Percentiles rank a stretch among this genome's conserved stretches.
Evolutionary conservation across 2,888 invertebrate genomes (phyloP).

Genomic region (Desoria tigrina): DNA sequence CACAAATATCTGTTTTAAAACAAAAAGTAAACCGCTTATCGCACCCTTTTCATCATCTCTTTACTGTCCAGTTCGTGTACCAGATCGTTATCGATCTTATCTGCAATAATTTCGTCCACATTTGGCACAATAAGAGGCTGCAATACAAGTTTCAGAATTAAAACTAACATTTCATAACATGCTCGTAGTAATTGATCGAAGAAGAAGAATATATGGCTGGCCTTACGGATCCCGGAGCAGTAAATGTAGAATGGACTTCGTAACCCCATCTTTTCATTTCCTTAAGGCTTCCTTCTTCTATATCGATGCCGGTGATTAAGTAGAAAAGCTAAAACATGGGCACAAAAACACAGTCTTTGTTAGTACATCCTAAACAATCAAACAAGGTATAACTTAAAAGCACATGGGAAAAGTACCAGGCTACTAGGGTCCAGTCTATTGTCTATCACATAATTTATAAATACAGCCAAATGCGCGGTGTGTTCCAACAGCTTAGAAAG

Average conservation of each 20-base stretch:
- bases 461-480: constrained; percentile 88
- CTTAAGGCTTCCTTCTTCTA: constrained; percentile 75
- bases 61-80: constrained; percentile 84
- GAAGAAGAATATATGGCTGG: constrained; percentile 19
- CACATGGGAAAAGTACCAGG: constrained; percentile 61
- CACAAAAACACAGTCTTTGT: constrained; percentile 38
- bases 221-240: constrained; percentile 83
- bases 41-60: constrained; percentile 78
- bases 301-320: constrained; percentile 84
- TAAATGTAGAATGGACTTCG: constrained; percentile 95
- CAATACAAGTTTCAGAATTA: constrained; percentile 53
- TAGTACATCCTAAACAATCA: no score
- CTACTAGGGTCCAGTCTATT: constrained; percentile 76
- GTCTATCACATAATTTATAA: constrained; percentile 85
- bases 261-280: constrained; percentile 98
- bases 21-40: background rate
- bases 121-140: constrained; percentile 77
- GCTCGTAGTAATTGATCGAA: no score
- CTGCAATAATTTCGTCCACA: constrained; percentile 82
- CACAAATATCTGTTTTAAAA: no score
- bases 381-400: background rate
- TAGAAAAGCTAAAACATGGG: constrained; percentile 74
- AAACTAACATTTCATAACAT: background rate
- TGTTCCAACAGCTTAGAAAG: constrained; percentile 78
- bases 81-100: constrained; percentile 85